Evolutionary conservation across 2,888 invertebrate species (phyloP).

Genomic region (Sthenelais limicola): DNA sequence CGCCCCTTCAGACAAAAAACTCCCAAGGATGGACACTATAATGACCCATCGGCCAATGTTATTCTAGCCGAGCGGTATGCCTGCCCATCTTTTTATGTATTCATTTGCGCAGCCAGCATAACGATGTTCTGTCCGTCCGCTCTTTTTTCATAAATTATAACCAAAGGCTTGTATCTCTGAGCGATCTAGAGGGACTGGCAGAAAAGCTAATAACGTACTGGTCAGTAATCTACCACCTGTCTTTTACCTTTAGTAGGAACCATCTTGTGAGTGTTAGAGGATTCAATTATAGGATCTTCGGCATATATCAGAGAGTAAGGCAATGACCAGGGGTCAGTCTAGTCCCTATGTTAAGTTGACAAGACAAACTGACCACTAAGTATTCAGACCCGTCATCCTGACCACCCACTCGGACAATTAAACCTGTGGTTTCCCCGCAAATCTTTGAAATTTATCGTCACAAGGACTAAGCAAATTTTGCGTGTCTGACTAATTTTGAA

Average conservation of each 20-base stretch:
- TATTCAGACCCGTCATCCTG: too few relatives aligned
- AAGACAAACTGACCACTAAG: too few relatives aligned
- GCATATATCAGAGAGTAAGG: conserved; percentile 7
- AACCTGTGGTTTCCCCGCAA: too few relatives aligned
- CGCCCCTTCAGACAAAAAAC: conserved; percentile 7
- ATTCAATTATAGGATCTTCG: conserved; percentile 25
- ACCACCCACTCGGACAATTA: too few relatives aligned
- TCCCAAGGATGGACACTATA: not conserved
- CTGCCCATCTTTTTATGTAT: conserved; percentile 32
- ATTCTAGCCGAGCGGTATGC: not conserved
- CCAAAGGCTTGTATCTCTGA: not conserved
- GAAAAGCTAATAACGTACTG: conserved; percentile 6
- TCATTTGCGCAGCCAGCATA: conserved; percentile 21
- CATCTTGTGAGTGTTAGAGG: conserved; percentile 7
- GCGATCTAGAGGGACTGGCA: not conserved
- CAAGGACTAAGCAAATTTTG: too few relatives aligned
- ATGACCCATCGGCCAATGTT: conserved; percentile 17
- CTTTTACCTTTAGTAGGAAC: too few relatives aligned
- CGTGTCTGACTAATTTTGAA: too few relatives aligned
- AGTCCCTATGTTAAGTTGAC: too few relatives aligned
- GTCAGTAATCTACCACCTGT: too few relatives aligned
- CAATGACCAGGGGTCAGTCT: not conserved
- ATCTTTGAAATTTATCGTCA: too few relatives aligned
- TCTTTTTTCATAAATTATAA: too few relatives aligned
- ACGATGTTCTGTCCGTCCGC: conserved; percentile 10